phyloP scores from a whole-genome alignment of 2,113 vertebrate species.

The Stegastes partitus region DNA sequence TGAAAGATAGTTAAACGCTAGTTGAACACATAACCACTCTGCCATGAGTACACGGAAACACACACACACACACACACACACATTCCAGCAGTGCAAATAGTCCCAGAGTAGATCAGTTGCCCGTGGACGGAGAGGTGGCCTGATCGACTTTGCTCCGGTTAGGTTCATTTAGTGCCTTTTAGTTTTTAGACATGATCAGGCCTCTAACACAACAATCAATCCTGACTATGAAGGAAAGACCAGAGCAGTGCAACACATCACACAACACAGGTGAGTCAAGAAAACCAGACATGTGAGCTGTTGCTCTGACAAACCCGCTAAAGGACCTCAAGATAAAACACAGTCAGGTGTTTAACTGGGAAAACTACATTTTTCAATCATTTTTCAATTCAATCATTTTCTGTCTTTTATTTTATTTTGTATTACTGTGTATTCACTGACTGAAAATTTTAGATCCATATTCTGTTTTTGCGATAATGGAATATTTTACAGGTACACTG shows the following conservation, averaged over 20 bases:
- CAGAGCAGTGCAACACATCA: slow-evolving; percentile 20
- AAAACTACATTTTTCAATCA: not conserved
- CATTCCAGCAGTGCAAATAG: slow-evolving; percentile 59
- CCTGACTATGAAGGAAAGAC: slow-evolving; percentile 31
- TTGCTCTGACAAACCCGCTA: not conserved
- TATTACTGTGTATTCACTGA: not conserved
- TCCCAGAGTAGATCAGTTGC: slow-evolving; percentile 53
- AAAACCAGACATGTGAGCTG: not conserved
- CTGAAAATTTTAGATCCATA: not conserved
- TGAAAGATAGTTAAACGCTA: slow-evolving; percentile 9
- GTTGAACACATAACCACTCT: slow-evolving; percentile 17
- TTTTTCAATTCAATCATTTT: not conserved
- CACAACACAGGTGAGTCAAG: slow-evolving; percentile 66
- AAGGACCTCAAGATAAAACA: not conserved
- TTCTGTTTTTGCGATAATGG: not conserved
- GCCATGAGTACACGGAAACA: slow-evolving; percentile 18
- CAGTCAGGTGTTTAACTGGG: not conserved
- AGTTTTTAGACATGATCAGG: slow-evolving; percentile 26
- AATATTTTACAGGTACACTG: not conserved
- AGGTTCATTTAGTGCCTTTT: slow-evolving; percentile 12
- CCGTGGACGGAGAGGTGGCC: slow-evolving; percentile 44
- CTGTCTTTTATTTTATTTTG: not conserved
- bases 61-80: slow-evolving; percentile 45
- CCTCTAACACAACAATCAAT: not conserved
- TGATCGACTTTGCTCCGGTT: slow-evolving; percentile 47